These are phyloP conservation scores for Platyscapa corneri DNA, from an alignment of 1,140 invertebrate species.

Conservation along the genomic window DNA sequence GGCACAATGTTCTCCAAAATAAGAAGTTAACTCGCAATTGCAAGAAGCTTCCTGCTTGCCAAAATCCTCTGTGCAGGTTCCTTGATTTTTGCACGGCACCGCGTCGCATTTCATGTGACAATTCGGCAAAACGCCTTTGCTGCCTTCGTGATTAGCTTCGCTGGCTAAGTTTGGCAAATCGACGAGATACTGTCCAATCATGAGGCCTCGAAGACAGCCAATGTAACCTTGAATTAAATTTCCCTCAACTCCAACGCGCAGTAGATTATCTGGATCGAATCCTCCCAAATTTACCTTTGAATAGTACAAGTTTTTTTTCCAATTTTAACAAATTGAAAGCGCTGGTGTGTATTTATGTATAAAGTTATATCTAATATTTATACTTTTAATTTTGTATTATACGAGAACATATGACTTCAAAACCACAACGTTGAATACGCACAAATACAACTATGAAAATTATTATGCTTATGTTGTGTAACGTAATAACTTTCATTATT, in stretches of 20 bases:
- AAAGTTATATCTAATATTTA: too few relatives aligned
- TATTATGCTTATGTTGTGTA: too few relatives aligned
- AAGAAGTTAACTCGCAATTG: constrained; percentile 91
- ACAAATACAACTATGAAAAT: too few relatives aligned
- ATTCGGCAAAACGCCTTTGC: constrained; percentile 82
- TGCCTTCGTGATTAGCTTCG: constrained; percentile 82
- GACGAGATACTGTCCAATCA: constrained; percentile 86
- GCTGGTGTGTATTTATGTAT: too few relatives aligned
- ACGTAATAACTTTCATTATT: too few relatives aligned
- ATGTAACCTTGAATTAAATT: constrained; percentile 83
- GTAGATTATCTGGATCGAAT: constrained; percentile 83
- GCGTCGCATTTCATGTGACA: constrained; percentile 93
- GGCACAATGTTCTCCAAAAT: constrained; percentile 84
- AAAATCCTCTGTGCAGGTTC: constrained; percentile 92
- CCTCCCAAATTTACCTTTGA: constrained; percentile 87
- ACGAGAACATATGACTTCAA: too few relatives aligned
- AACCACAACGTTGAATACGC: too few relatives aligned
- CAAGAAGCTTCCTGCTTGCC: constrained; percentile 88
- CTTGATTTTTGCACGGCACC: constrained; percentile 90
- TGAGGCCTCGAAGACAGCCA: constrained; percentile 91
- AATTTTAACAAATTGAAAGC: too few relatives aligned
- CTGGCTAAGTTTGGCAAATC: constrained; percentile 84
- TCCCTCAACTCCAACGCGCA: constrained; percentile 77
- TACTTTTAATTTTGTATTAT: too few relatives aligned
- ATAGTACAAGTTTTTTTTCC: constrained; percentile 7